Percentiles rank a stretch among this genome's conserved stretches.
Conservation (phyloP, 64 coral and sea anemone genomes). For the Montipora capricornis region DNA sequence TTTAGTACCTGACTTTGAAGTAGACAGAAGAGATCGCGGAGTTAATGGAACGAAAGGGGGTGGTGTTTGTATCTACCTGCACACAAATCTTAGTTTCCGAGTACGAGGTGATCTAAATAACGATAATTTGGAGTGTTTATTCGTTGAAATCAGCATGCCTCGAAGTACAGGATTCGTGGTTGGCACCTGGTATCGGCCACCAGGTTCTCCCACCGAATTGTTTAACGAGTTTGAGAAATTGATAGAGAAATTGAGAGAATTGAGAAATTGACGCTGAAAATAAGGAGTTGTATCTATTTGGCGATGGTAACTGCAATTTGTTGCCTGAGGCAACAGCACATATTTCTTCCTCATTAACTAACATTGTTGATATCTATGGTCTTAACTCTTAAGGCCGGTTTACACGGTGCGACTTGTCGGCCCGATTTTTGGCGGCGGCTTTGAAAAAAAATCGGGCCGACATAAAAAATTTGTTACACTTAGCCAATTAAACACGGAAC, state of each 20-base stretch:
- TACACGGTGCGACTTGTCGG: no score
- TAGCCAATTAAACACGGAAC: slow-evolving; percentile 3
- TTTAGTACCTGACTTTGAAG: no score
- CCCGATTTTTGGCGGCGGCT: no score
- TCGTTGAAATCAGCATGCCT: neutral
- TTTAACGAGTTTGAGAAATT: slow-evolving; percentile 5
- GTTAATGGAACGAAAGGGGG: neutral
- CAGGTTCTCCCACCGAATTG: neutral
- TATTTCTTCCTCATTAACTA: neutral
- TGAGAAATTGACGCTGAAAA: slow-evolving; percentile 5
- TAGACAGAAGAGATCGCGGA: no score
- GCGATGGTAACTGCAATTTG: slow-evolving; percentile 16
- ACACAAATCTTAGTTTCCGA: slow-evolving; percentile 10
- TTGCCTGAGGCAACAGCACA: neutral
- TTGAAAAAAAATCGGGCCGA: no score
- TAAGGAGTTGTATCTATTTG: slow-evolving; percentile 13
- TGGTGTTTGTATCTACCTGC: slow-evolving; percentile 2
- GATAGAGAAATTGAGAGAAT: neutral
- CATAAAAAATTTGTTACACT: neutral
- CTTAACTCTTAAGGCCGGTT: no score
- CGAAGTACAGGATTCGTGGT: slow-evolving; percentile 6
- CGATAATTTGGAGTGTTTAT: slow-evolving; percentile 6
- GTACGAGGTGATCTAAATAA: neutral
- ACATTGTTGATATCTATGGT: neutral
- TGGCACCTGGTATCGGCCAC: slow-evolving; percentile 10